These are phyloP conservation scores for Ochlodes sylvanus DNA, from an alignment of 2,888 invertebrate genomes.

Conservation along the genomic window DNA sequence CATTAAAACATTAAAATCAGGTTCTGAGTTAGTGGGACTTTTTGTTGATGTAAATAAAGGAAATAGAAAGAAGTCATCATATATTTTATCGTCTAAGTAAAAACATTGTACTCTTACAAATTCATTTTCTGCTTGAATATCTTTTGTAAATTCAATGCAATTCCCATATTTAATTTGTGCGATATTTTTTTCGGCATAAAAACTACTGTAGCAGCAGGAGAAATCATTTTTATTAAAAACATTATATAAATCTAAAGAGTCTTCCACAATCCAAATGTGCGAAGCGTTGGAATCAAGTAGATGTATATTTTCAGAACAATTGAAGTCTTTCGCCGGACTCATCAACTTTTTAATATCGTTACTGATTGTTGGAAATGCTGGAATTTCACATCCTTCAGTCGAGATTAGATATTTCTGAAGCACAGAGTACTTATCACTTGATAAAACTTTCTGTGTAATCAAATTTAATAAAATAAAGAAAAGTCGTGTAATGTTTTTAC, in stretches of 20 bases:
- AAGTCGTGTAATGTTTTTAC: background rate
- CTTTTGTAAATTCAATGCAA: constrained; percentile 72
- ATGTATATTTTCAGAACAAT: constrained; percentile 69
- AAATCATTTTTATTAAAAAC: constrained; percentile 62
- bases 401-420: constrained; percentile 57
- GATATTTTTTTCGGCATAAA: constrained; percentile 71
- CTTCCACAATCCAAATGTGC: constrained; percentile 76
- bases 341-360: constrained; percentile 74
- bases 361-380: constrained; percentile 84
- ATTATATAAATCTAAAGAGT: constrained; percentile 74
- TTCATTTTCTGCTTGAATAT: constrained; percentile 77
- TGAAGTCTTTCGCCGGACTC: constrained; percentile 63
- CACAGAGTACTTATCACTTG: background rate
- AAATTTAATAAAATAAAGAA: background rate
- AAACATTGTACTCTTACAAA: constrained; percentile 87
- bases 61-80: constrained; percentile 88
- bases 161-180: constrained; percentile 64
- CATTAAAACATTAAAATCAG: constrained; percentile 87
- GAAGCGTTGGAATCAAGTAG: constrained; percentile 82
- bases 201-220: constrained; percentile 84
- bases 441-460: background rate
- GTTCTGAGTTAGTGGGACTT: constrained; percentile 32
- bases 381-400: constrained; percentile 86
- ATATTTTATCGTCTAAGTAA: constrained; percentile 69
- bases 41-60: constrained; percentile 61